Base-by-base conservation (phyloP, 2,113 vertebrate species). In the Corythaeola cristata region DNA sequence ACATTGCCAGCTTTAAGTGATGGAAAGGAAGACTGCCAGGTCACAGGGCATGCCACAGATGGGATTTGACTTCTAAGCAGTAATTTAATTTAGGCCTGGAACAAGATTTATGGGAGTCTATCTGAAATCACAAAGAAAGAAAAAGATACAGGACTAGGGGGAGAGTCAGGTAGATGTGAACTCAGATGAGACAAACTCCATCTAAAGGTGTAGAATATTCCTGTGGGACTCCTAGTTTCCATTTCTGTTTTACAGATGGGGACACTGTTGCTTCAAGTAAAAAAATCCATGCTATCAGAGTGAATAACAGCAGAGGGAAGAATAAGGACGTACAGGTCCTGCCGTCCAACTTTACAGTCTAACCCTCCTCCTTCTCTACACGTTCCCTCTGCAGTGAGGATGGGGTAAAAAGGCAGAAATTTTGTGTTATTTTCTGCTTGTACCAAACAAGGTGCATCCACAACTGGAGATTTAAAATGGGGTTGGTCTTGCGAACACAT, bases 11-110 rank as follows among this genome's bases (percentile, higher is more conserved):
- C 90, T 89, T 50, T 52, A 80, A 80, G 91, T 1, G 26, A 91
- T 82, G 91, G 78, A 92, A 95, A 89, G 91, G 93, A 96, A 93
- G 76, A 59, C 71, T 95, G 94, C 90, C 95, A 96, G 97, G 96
- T 94, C 93, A 93, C 93, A 93, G 96, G 93, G 78, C 94, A 95
- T 96, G 89, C 75, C 95, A 94, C 96, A 97, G 92, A 90, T 92
- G 92, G 96, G 95, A 94, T 96, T 56, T 92, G 92, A 69, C 88
- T 91, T 96, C 87, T 64, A 67, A 95, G 88, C 85, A 97, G 67
- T 73, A 60, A 44, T 93, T 96, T 94, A 81, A 93, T 95, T 96
- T 91, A 80, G 89, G 90, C 92, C 95, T 94, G 85, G 93, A 97
- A 95, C 55, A 72, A 85, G 56, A 97, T 92, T 94, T 94, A 84